Evolutionary conservation across 2,113 vertebrate species (phyloP).

Genomic region (Catharus minimus): DNA sequence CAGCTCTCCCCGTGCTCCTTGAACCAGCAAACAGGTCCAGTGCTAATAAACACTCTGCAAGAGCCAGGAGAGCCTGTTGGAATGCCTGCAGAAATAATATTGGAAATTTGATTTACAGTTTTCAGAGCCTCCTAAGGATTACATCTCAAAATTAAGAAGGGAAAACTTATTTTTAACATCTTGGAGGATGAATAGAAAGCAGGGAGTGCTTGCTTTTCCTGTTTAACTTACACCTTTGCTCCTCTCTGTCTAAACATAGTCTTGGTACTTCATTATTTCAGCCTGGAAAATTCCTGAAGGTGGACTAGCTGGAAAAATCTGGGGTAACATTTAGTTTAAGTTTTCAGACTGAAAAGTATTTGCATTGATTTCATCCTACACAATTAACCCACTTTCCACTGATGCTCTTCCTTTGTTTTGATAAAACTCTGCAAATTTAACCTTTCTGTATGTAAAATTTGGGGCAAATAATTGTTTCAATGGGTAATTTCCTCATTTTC

Average conservation of each 20-base stretch:
- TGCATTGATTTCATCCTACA: not conserved
- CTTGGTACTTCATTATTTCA: constrained; percentile 16
- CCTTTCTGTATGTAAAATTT: not conserved
- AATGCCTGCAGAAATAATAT: not conserved
- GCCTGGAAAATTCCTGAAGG: constrained; percentile 34
- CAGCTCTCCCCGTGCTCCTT: not conserved
- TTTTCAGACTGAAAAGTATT: not conserved
- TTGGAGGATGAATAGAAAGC: constrained; percentile 19
- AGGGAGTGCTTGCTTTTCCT: not conserved
- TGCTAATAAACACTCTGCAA: not conserved
- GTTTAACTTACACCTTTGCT: constrained; percentile 28
- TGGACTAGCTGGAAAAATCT: constrained; percentile 18
- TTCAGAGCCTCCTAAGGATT: not conserved
- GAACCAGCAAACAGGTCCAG: not conserved
- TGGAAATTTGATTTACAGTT: not conserved
- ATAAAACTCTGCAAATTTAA: not conserved
- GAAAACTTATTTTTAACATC: constrained; percentile 37
- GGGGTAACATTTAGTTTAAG: not conserved
- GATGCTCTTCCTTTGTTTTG: not conserved
- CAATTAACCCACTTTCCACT: not conserved
- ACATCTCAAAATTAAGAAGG: constrained; percentile 1
- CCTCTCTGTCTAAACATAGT: constrained; percentile 25
- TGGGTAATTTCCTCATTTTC: not conserved
- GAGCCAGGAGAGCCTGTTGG: not conserved
- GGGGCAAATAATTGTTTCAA: not conserved